Evolutionary conservation across 2,888 invertebrate species (phyloP), one percentile per base, ranked within the genome.

Genomic region (Lasioglossum villosulum): DNA sequence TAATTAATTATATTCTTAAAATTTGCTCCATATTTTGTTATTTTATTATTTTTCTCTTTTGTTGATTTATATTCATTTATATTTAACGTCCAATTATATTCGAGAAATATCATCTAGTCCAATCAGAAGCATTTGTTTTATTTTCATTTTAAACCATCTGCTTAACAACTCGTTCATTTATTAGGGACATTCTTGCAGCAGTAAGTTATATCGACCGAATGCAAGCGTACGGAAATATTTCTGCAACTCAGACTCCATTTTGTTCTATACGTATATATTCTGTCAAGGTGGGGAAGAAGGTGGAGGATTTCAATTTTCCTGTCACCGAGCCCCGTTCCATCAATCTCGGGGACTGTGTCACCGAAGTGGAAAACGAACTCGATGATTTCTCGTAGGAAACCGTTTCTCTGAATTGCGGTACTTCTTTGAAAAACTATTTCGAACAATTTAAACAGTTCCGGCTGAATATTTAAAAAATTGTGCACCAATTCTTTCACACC

Each of bases 241-340:
- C 85, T 84, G 80, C 86, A 82, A 88, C 83, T 82, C 77, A 34
- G 84, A 72, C 76, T 34, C 56, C 59, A 82, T 59, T 82, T 77
- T 74, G 63, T 71, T 86, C 66, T 76, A 52, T 45, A 48, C 34
- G 12, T 68, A 68, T 23, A 78, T 76, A 81, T 79, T 76, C 77
- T 78, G 81, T 27, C 45, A 52, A 78, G 70, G 71, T 30, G 45
- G 82, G 70, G 75, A 23, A 39, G 78, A 37, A 74, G 75, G 48
- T n/a, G 86, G 82, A 83, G 90, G 91, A 88, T 90, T 90, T 90
- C 90, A 90, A 90, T 90, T 90, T 90, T 87, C 88, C 90, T 87
- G 89, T 90, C 90, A 89, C 90, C 84, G 84, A 82, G 75, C 80
- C 76, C 72, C 82, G 88, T 90, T 89, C 91, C 90, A 90, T 90